Percentiles rank a stretch among this genome's conserved stretches.
These are phyloP conservation scores for Azemiops feae DNA, from an alignment of 2,113 vertebrate species.

Conservation along the genomic window DNA sequence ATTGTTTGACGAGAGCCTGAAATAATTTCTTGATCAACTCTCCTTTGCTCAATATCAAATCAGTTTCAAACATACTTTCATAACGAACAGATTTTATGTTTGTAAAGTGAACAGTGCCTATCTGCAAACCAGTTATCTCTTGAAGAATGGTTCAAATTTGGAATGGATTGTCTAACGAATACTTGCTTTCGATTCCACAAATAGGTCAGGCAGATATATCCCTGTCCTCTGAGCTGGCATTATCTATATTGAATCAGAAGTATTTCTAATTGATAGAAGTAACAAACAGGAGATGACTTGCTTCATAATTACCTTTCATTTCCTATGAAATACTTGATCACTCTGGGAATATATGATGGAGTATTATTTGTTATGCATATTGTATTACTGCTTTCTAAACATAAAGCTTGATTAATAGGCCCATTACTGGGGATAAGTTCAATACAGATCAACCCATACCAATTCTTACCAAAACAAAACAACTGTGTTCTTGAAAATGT, in stretches of 20 bases:
- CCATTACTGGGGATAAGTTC: background rate
- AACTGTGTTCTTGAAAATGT: background rate
- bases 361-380: background rate
- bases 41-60: background rate
- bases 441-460: background rate
- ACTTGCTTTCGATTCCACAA: background rate
- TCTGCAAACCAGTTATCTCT: background rate
- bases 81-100: background rate
- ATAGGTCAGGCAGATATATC: background rate
- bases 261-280: background rate
- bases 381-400: background rate
- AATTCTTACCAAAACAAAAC: background rate
- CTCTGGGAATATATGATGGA: background rate
- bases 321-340: background rate
- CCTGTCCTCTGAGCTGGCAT: background rate
- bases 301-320: background rate
- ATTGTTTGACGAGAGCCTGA: background rate
- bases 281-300: conserved; percentile 11
- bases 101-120: background rate
- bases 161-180: background rate
- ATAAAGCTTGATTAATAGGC: background rate
- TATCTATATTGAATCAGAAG: background rate
- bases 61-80: background rate
- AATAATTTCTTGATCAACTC: background rate
- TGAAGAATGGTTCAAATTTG: background rate